Percentiles rank a stretch among this genome's conserved stretches.
phyloP scores from a whole-genome alignment of 2,113 vertebrate species.

The Nyctibius bracteatus region DNA sequence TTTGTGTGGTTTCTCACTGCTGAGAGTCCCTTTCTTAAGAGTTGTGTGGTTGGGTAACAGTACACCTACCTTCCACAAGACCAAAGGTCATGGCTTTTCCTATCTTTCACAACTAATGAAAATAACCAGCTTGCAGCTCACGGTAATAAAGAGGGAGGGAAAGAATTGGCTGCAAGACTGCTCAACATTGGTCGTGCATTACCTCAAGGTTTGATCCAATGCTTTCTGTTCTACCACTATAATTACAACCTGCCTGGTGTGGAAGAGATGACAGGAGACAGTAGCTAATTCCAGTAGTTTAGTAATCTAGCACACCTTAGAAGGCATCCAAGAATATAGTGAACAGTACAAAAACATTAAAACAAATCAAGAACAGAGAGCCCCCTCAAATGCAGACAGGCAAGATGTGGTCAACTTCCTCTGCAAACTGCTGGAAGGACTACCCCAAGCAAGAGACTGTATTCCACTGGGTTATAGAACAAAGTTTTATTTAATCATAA shows the following conservation, averaged over 20 bases:
- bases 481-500: neutral
- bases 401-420: neutral
- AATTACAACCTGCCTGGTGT: neutral
- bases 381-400: neutral
- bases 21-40: neutral
- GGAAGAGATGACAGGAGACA: neutral
- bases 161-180: neutral
- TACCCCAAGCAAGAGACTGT: neutral
- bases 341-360: neutral
- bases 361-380: neutral
- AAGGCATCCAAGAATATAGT: neutral
- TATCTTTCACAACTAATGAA: neutral
- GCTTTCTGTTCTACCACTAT: neutral
- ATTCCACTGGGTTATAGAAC: neutral
- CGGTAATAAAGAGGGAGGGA: neutral
- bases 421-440: neutral
- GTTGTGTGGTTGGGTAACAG: neutral
- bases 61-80: neutral
- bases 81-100: neutral
- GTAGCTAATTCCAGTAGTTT: neutral
- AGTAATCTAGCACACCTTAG: neutral
- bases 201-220: neutral
- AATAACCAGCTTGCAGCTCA: neutral
- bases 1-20: neutral
- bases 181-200: neutral